Evolutionary conservation across 2,113 vertebrate species (phyloP), one percentile per base, ranked within the genome.

Genomic region (Tiliqua scincoides): DNA sequence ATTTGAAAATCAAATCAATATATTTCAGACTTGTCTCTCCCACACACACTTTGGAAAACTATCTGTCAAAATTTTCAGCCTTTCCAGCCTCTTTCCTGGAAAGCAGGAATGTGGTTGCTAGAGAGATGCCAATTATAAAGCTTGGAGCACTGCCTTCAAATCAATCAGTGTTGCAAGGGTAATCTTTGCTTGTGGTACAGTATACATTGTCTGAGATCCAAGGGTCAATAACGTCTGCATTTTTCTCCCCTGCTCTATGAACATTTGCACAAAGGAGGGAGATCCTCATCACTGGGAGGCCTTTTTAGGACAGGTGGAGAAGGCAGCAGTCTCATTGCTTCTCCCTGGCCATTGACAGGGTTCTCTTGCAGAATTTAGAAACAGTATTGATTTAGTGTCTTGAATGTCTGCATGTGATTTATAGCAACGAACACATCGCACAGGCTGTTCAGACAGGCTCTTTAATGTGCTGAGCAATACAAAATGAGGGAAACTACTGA

Each of bases 331-430:
- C 72, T 43, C 79, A 82, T 82, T 40, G 67, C 62, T 75, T 81
- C 67, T 77, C 79, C 72, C 37, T 77, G 87, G 37, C 12, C 35
- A 79, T 90, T 83, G 80, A 87, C 5, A 48, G 82, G 74, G 65
- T 95, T 85, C 77, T 74, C 59, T 92, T 91, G 65, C 74, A 89
- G 79, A 93, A 91, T 88, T 83, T 88, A 86, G 90, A 25, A 93
- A 87, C 57, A 86, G 73, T 91, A 90, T 86, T 94, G 94, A 92
- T 95, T 95, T 90, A 89, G 79, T 68, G 76, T 48, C 94, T 54
- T 54, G 92, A 78, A 77, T 79, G 68, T 85, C 84, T 20, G 7
- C 62, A 37, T 85, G 80, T 94, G 93, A 94, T 95, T 95, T 94
- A 95, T 92, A 89, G 80, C 83, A 90, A 82, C 75, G 89, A 93